Conservation (phyloP, 1,140 invertebrate species). For the Sinonovacula constricta region DNA sequence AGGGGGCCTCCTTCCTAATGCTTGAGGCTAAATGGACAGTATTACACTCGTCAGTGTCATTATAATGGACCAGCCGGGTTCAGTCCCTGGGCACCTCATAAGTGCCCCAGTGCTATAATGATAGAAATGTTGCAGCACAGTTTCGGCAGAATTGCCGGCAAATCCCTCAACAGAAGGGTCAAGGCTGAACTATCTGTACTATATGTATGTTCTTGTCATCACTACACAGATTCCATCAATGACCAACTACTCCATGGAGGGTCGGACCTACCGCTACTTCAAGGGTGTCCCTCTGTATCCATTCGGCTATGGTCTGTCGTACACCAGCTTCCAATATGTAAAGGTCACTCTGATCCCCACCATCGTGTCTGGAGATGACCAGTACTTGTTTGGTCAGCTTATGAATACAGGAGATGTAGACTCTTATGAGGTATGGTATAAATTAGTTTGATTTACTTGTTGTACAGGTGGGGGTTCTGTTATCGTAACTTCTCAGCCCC, state of each 20-base stretch:
- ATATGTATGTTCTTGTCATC: too few relatives aligned
- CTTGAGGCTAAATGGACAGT: too few relatives aligned
- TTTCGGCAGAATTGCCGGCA: not conserved
- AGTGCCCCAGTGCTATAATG: too few relatives aligned
- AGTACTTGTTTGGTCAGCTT: conserved; percentile 57
- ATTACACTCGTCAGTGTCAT: not conserved
- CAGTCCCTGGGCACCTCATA: too few relatives aligned
- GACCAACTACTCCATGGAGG: conserved; percentile 74
- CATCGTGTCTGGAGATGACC: conserved; percentile 56
- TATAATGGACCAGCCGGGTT: not conserved
- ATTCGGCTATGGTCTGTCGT: conserved; percentile 77
- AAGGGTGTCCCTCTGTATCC: conserved; percentile 68
- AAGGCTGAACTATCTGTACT: not conserved
- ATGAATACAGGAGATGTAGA: conserved; percentile 61
- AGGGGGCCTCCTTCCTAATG: too few relatives aligned
- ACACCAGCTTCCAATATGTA: conserved; percentile 70
- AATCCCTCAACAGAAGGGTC: too few relatives aligned
- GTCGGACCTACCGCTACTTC: conserved; percentile 76
- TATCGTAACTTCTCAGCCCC: too few relatives aligned
- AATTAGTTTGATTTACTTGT: not conserved
- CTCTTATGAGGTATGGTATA: conserved; percentile 65
- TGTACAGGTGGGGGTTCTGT: too few relatives aligned
- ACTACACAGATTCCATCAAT: conserved; percentile 71
- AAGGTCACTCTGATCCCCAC: conserved; percentile 47
- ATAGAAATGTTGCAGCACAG: too few relatives aligned